Conservation (phyloP, 2,113 vertebrate species). For the Sialia sialis region DNA sequence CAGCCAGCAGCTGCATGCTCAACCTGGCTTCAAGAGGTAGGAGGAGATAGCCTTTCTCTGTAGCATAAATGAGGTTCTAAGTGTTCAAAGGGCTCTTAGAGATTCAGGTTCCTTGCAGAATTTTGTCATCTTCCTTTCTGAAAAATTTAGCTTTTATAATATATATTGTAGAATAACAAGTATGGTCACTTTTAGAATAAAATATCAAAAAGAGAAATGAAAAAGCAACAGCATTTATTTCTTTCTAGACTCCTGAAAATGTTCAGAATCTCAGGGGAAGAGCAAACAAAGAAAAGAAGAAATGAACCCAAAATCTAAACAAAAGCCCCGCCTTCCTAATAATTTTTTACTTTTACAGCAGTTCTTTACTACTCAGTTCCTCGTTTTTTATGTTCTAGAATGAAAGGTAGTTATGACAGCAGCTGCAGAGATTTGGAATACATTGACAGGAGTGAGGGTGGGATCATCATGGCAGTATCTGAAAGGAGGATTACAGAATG, state of each 20-base stretch:
- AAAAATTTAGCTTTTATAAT: neutral
- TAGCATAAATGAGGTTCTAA: neutral
- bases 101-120: neutral
- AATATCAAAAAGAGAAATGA: neutral
- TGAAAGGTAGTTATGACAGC: neutral
- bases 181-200: neutral
- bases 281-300: neutral
- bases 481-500: neutral
- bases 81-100: neutral
- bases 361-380: neutral
- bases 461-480: neutral
- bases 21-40: slow-evolving; percentile 77
- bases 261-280: neutral
- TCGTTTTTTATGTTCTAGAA: neutral
- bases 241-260: neutral
- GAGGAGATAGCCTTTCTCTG: neutral
- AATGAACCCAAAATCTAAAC: neutral
- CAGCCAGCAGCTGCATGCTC: slow-evolving; percentile 79
- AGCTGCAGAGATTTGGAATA: neutral
- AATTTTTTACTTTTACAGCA: neutral
- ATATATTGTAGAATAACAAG: neutral
- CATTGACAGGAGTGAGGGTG: neutral
- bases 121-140: neutral
- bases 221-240: neutral
- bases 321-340: accelerated